A percentile compares a stretch with the other conserved stretches of the same genome.
Evolutionary conservation across 2,113 vertebrate genomes (phyloP).

Genomic region (pig (Sus scrofa)): T2T-Sscrofa CM000817.6:127114501-127115000

Average conservation of each 20-base stretch:
- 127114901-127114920: background rate
- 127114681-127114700: background rate
- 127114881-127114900: background rate
- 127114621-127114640: background rate
- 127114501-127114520: background rate
- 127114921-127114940: background rate
- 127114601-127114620: background rate
- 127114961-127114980: background rate
- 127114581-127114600: background rate
- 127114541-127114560: background rate
- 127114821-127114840: background rate
- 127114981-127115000: background rate
- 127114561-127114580: background rate
- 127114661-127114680: constrained; percentile 3
- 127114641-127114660: background rate
- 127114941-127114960: background rate
- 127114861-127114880: constrained; percentile 9
- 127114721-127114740: constrained; percentile 14
- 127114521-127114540: background rate
- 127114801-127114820: background rate
- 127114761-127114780: background rate
- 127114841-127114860: background rate
- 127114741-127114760: too few species aligned
- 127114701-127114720: background rate
- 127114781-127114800: background rate